These are phyloP conservation scores for Dipodomys ordii DNA, from an alignment of 2,113 vertebrate genomes.

Conservation along the genomic window DNA sequence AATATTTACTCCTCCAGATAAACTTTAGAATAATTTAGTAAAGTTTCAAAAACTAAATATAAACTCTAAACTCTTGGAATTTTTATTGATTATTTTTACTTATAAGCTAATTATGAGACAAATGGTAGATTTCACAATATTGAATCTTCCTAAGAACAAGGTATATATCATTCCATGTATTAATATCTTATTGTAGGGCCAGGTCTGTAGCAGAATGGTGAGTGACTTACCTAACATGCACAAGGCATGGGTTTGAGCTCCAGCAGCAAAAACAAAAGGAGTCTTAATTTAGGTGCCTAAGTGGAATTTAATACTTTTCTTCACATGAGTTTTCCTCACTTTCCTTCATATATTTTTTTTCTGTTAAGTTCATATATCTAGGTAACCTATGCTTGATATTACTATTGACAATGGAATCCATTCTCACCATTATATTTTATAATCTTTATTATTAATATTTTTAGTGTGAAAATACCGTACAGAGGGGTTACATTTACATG, in stretches of 20 bases:
- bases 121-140: neutral
- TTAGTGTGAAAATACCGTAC: too few relatives aligned
- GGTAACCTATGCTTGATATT: conserved; percentile 1
- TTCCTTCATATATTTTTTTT: neutral
- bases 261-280: neutral
- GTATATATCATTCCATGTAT: neutral
- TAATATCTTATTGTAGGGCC: conserved; percentile 3
- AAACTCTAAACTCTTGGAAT: neutral
- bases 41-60: neutral
- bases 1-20: conserved; percentile 32
- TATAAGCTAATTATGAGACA: conserved; percentile 43
- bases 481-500: too few relatives aligned
- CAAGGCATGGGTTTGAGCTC: neutral
- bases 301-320: conserved; percentile 29
- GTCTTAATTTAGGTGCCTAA: conserved; percentile 13
- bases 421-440: conserved; percentile 35
- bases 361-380: conserved; percentile 39
- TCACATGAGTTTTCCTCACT: neutral
- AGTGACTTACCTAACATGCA: neutral
- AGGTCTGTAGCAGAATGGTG: neutral
- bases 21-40: conserved; percentile 33
- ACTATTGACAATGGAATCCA: neutral
- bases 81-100: conserved; percentile 20
- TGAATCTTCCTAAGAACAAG: conserved; percentile 11
- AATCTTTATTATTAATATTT: neutral